Evolutionary conservation across 2,797 vertebrate species (phyloP).

Genomic region (Trachurus trachurus): DNA sequence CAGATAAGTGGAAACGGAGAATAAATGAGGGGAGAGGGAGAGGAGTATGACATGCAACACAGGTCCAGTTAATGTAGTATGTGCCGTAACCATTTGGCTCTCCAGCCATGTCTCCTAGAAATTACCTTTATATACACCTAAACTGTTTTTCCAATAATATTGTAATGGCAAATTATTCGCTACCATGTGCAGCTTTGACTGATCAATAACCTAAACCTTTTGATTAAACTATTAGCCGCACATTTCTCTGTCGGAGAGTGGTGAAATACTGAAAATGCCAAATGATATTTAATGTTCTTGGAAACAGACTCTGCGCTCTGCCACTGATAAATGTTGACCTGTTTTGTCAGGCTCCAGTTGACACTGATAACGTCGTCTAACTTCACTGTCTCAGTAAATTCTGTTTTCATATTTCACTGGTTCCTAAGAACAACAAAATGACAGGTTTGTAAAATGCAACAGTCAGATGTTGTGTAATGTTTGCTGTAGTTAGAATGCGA

Average conservation of each 20-base stretch:
- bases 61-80: background rate
- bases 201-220: constrained; percentile 5
- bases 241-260: background rate
- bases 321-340: constrained; percentile 6
- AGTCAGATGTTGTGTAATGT: constrained; percentile 30
- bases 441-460: constrained; percentile 12
- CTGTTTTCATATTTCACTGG: constrained; percentile 12
- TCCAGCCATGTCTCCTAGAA: background rate
- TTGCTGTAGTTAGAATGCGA: constrained; percentile 26
- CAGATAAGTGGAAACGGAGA: background rate
- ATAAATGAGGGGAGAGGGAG: background rate
- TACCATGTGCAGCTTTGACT: background rate
- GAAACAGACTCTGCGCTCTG: background rate
- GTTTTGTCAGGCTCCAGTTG: constrained; percentile 13
- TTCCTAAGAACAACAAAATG: background rate
- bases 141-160: background rate
- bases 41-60: background rate
- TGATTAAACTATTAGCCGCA: background rate
- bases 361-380: background rate
- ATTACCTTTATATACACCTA: background rate
- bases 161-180: background rate
- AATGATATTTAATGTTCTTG: constrained; percentile 4
- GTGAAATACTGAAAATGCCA: background rate
- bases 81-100: background rate
- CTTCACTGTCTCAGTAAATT: constrained; percentile 20